Evolutionary conservation across 1,140 invertebrate species (phyloP), one percentile per base, ranked within the genome.

Genomic region (Monomorium pharaonis): DNA sequence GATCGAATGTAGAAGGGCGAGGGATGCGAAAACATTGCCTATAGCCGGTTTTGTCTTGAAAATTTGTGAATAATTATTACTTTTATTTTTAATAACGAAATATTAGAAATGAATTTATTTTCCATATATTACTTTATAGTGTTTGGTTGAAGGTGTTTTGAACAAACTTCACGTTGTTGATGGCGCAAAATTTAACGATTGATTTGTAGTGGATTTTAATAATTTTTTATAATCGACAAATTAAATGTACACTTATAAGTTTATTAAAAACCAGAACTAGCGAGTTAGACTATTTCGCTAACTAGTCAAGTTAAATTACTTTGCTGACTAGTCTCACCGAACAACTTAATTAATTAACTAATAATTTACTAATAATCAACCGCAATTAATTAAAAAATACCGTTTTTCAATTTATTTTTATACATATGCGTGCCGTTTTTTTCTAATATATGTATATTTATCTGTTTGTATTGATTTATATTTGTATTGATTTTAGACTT

Each of bases 1-100:
- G 65, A 89, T 83, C 78, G 87, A 86, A 70, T 70, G 12, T 83
- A 74, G 42, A 58, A 47, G 47, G 51, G 1, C 7, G 2, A 37
- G 12, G 9, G 9, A 30, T 24, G 16, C 21, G 21, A 21, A 9
- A 24, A 18, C 7, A 27, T 21, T 56, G 14, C 21, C 24, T 21
- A 44, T 44, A 49, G 21, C 0, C 2, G 42, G 56, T 63, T 85
- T 58, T 16, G 7, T 12, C 0, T 76, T 37, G 47, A 74, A n/a
- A 60, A 27, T 44, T 76, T 76, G 7, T n/a, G n/a, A 56, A 56
- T 9, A 42, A 44, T 0, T 60, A 60, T 18, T 74, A 44, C 0
- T 42, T 42, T 76, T 27, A 12, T 21, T 1, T 18, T 51, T 16
- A 42, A 18, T 0, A 37, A 24, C 5, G 21, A 60, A 76, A 75